phyloP scores from a whole-genome alignment of 2,113 vertebrate species.

The Ictidomys tridecemlineatus region DNA sequence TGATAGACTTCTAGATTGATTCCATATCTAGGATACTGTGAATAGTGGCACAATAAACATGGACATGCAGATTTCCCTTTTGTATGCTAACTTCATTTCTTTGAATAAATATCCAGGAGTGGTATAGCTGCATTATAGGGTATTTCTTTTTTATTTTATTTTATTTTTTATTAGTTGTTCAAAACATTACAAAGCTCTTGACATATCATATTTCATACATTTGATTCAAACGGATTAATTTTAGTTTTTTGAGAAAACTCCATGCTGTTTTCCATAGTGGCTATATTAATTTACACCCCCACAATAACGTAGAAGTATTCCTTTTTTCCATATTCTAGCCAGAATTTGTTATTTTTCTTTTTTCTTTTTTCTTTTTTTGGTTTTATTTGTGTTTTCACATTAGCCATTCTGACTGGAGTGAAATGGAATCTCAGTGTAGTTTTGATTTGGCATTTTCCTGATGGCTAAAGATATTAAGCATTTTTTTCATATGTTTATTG shows the following conservation, averaged over 20 bases:
- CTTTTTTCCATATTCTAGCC: neutral
- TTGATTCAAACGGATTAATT: neutral
- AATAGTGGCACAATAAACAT: neutral
- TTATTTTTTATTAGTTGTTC: too few relatives aligned
- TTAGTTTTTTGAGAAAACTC: neutral
- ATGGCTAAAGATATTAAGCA: neutral
- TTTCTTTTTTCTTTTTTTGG: too few relatives aligned
- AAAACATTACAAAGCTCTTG: too few relatives aligned
- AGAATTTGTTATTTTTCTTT: neutral
- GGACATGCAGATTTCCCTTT: neutral
- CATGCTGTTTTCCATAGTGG: neutral
- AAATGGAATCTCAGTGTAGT: neutral
- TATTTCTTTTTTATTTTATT: neutral
- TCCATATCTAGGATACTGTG: neutral
- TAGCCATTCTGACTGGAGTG: neutral
- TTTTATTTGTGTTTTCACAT: neutral
- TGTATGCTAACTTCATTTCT: neutral
- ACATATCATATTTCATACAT: too few relatives aligned
- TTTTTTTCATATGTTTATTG: neutral
- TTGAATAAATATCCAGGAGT: neutral
- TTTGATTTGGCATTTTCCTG: neutral
- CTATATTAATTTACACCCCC: neutral
- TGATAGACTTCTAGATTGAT: neutral
- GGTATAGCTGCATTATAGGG: neutral
- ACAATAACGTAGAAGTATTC: neutral